phyloP scores from a whole-genome alignment of 2,113 vertebrate genomes.

The Callorhinus ursinus region DNA sequence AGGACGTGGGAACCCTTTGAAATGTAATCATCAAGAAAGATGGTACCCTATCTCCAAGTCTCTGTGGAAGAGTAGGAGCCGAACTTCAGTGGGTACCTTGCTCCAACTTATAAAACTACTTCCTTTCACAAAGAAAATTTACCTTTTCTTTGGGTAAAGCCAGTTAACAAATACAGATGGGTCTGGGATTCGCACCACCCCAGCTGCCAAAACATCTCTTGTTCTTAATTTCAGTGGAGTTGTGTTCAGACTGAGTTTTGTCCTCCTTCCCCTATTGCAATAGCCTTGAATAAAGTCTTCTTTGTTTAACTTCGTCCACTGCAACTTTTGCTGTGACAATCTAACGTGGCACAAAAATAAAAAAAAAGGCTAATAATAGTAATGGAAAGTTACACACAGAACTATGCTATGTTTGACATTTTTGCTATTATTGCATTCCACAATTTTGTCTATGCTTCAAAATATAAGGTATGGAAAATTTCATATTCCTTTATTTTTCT shows the following conservation, averaged over 20 bases:
- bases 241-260: background rate
- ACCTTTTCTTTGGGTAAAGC: background rate
- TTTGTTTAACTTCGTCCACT: background rate
- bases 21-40: background rate
- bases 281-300: background rate
- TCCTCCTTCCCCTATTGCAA: background rate
- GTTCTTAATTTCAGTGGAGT: background rate
- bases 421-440: background rate
- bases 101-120: background rate
- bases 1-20: background rate
- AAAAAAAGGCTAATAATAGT: background rate
- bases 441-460: background rate
- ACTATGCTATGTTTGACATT: background rate
- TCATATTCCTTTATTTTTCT: background rate
- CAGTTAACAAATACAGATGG: background rate
- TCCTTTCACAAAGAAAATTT: background rate
- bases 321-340: background rate
- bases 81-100: accelerated
- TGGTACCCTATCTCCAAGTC: background rate
- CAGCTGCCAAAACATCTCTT: background rate
- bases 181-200: background rate
- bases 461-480: background rate
- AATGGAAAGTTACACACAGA: background rate
- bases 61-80: background rate
- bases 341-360: background rate